Evolutionary conservation across 2,888 invertebrate genomes (phyloP).

Genomic region (Acleris laterana): DNA sequence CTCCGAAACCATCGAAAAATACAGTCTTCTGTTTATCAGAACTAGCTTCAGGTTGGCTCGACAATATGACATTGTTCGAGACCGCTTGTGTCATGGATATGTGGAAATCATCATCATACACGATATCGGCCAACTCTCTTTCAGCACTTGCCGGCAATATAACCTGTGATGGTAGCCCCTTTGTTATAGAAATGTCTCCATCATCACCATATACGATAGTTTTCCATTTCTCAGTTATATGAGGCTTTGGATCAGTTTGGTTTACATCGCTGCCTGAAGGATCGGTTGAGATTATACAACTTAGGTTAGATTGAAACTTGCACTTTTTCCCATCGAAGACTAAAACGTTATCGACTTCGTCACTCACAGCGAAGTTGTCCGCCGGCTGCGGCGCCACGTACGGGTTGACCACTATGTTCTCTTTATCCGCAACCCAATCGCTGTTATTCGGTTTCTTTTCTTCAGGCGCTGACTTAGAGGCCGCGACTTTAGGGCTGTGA

Average conservation of each 20-base stretch:
- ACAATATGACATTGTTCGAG: not conserved
- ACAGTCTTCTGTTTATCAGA: conserved; percentile 1
- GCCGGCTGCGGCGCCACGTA: conserved; percentile 60
- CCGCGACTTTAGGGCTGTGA: conserved; percentile 57
- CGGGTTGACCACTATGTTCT: conserved; percentile 71
- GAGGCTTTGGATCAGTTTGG: conserved; percentile 23
- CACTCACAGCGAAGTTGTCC: conserved; percentile 62
- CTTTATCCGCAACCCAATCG: conserved; percentile 69
- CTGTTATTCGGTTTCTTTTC: conserved; percentile 46
- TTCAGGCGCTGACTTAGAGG: not conserved
- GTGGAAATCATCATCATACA: conserved; percentile 1
- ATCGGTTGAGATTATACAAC: conserved; percentile 39
- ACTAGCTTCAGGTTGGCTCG: not conserved
- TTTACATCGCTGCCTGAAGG: conserved; percentile 43
- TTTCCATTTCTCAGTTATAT: conserved; percentile 41
- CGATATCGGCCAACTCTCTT: not conserved
- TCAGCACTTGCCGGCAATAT: not conserved
- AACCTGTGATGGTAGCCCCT: conserved; percentile 42
- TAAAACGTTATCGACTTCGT: conserved; percentile 62
- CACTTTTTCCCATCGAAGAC: conserved; percentile 73
- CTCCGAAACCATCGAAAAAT: conserved; percentile 15
- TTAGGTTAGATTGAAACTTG: conserved; percentile 55
- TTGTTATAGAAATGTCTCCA: conserved; percentile 50
- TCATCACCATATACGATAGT: conserved; percentile 48
- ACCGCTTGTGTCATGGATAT: conserved; percentile 14